Evolutionary conservation across 2,797 vertebrate species (phyloP).

Genomic region (Zalophus californianus): DNA sequence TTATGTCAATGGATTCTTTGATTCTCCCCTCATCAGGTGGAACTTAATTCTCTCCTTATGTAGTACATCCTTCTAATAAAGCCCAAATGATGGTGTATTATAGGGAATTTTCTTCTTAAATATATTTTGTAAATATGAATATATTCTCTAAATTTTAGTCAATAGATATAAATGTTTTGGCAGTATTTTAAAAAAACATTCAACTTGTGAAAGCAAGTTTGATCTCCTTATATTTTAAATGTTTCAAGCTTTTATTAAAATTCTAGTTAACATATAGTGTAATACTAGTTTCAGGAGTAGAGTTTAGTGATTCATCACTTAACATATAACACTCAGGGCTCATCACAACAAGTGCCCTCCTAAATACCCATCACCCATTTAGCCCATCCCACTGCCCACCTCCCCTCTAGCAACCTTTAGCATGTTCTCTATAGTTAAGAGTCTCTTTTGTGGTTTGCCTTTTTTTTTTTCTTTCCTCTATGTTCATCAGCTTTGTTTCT

Average conservation of each 20-base stretch:
- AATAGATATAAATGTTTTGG: not conserved
- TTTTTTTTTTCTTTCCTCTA: no score
- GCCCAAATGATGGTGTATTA: not conserved
- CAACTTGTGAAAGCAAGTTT: slow-evolving; percentile 21
- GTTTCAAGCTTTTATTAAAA: not conserved
- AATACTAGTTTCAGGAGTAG: not conserved
- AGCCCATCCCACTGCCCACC: not conserved
- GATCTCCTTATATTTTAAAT: not conserved
- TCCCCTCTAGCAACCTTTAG: not conserved
- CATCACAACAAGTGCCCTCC: not conserved
- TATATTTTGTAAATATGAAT: not conserved
- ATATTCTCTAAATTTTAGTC: not conserved
- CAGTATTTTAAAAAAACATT: not conserved
- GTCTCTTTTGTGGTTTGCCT: no score
- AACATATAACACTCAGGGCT: not conserved
- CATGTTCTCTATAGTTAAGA: not conserved
- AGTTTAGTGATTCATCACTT: not conserved
- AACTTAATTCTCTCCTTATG: not conserved
- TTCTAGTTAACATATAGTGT: not conserved
- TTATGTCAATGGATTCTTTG: not conserved
- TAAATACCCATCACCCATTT: not conserved
- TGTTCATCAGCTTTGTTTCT: no score
- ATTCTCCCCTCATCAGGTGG: not conserved
- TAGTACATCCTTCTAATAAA: not conserved
- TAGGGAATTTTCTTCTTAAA: slow-evolving; percentile 18